phyloP scores from a whole-genome alignment of 2,797 vertebrate species.

The Lutjanus campechanus region DNA sequence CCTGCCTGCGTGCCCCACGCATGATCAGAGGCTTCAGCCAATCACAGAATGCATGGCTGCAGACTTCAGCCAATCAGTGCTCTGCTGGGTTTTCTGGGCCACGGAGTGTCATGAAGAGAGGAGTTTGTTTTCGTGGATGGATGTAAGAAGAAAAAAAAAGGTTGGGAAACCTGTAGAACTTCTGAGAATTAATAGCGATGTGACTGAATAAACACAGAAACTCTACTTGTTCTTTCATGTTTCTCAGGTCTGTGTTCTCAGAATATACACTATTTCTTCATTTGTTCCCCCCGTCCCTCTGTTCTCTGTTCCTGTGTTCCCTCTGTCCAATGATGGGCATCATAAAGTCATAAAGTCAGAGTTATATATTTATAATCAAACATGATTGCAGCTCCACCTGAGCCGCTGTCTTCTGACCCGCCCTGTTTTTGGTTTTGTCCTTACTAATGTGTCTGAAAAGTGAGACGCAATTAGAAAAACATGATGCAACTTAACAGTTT shows the following conservation, averaged over 20 bases:
- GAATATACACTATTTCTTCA: not conserved
- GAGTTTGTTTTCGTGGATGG: not conserved
- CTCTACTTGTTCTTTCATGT: too few species aligned
- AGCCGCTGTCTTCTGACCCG: not conserved
- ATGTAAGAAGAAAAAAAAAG: not conserved
- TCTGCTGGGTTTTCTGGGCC: not conserved
- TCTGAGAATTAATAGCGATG: not conserved
- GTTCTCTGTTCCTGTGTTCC: too few species aligned
- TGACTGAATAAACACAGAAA: not conserved
- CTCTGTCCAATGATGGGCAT: not conserved
- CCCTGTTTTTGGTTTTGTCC: not conserved
- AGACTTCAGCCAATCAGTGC: constrained; percentile 46
- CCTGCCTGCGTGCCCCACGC: constrained; percentile 40
- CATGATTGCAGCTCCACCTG: not conserved
- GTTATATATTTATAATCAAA: not conserved
- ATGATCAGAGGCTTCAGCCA: constrained; percentile 57
- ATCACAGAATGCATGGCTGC: constrained; percentile 46
- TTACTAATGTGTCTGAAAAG: not conserved
- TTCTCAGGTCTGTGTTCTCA: too few species aligned
- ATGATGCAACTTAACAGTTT: not conserved
- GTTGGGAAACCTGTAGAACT: constrained; percentile 7
- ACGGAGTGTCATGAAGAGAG: not conserved
- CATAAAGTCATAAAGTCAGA: not conserved
- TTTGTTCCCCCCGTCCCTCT: not conserved
- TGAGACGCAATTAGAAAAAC: not conserved